Evolutionary conservation across 1,140 invertebrate genomes (phyloP).

Genomic region (Sesamia nonagrioides): DNA sequence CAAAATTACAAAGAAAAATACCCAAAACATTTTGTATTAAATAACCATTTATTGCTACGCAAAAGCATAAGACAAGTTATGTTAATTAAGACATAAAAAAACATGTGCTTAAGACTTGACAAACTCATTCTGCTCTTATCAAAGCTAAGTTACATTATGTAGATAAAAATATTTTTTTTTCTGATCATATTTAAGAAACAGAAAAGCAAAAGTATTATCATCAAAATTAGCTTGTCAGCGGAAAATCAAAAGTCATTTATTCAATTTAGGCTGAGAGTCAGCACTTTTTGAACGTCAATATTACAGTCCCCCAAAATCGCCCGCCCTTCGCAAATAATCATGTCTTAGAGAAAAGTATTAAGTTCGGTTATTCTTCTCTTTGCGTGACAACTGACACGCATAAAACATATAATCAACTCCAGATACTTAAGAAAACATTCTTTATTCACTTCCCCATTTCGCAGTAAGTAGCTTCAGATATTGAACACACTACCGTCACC

Average conservation of each 20-base stretch:
- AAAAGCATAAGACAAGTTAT: conserved; percentile 21
- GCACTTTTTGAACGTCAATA: no score
- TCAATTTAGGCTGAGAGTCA: no score
- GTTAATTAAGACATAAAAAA: conserved; percentile 17
- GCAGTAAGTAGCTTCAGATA: conserved; percentile 48
- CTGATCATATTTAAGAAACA: neutral
- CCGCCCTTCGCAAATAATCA: no score
- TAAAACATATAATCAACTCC: neutral
- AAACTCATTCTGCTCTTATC: neutral
- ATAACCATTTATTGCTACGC: neutral
- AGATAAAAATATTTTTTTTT: no score
- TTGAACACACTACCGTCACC: conserved; percentile 69
- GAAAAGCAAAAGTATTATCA: neutral
- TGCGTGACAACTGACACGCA: neutral
- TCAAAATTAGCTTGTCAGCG: neutral
- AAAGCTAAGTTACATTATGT: neutral
- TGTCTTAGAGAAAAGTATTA: no score
- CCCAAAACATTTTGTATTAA: neutral
- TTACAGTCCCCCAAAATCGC: no score
- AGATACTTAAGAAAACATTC: conserved; percentile 4
- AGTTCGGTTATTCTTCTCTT: no score
- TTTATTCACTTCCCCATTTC: conserved; percentile 27
- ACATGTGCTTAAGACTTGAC: conserved; percentile 2
- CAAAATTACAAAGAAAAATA: no score
- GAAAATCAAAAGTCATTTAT: neutral